These are phyloP conservation scores for Neocrepidodera transversa DNA, from an alignment of 2,888 invertebrate genomes.

Conservation along the genomic window DNA sequence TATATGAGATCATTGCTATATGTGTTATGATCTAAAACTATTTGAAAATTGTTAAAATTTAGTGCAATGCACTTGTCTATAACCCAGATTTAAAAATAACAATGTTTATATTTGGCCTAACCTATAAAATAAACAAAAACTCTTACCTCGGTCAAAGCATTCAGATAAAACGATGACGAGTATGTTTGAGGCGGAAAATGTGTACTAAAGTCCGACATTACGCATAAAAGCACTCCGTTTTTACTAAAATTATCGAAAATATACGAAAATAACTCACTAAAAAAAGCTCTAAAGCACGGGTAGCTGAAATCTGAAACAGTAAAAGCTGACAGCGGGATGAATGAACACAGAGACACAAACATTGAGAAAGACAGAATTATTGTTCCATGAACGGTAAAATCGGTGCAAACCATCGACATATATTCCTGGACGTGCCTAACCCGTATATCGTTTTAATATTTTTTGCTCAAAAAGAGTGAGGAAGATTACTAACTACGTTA, in stretches of 20 bases:
- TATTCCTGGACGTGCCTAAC: no score
- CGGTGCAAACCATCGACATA: no score
- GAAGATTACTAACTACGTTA: no score
- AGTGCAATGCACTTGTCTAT: constrained; percentile 9
- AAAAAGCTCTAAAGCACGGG: not conserved
- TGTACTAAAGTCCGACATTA: constrained; percentile 41
- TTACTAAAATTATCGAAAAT: not conserved
- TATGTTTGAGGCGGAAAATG: constrained; percentile 58
- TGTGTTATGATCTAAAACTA: not conserved
- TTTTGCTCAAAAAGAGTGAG: no score
- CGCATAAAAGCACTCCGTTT: constrained; percentile 13
- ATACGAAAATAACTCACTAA: not conserved
- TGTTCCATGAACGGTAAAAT: not conserved
- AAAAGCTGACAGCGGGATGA: not conserved
- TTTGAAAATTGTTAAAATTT: not conserved
- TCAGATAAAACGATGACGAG: constrained; percentile 57
- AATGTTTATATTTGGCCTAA: constrained; percentile 39
- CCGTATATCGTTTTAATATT: no score
- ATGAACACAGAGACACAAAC: no score
- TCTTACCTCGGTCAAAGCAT: constrained; percentile 53
- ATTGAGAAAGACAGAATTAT: not conserved
- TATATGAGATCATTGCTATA: not conserved
- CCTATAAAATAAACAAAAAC: constrained; percentile 26
- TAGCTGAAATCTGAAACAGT: constrained; percentile 3
- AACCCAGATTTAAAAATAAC: constrained; percentile 14